Evolutionary conservation across 2,113 vertebrate species (phyloP).

Genomic region (Sula dactylatra): DNA sequence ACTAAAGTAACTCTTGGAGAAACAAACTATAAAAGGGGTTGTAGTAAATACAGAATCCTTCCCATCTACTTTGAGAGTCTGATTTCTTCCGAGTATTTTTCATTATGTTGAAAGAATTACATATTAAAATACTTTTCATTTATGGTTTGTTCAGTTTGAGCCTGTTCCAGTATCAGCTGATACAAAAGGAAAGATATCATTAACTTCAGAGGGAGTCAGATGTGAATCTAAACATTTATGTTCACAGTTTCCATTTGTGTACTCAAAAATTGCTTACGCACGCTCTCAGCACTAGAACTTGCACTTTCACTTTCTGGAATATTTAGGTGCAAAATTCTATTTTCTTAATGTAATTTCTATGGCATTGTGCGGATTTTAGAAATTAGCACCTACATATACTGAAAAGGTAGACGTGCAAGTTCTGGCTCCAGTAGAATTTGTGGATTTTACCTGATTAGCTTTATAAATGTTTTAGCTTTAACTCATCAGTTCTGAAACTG

Average conservation of each 20-base stretch:
- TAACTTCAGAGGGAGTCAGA: neutral
- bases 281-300: neutral
- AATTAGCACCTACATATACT: neutral
- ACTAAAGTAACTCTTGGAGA: neutral
- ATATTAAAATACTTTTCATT: neutral
- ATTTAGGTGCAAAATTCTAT: neutral
- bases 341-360: neutral
- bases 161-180: neutral
- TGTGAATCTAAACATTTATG: neutral
- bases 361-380: neutral
- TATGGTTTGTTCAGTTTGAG: slow-evolving; percentile 9
- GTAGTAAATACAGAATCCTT: neutral
- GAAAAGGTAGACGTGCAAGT: neutral
- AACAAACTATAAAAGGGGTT: neutral
- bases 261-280: neutral
- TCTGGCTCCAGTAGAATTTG: neutral
- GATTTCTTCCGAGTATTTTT: neutral
- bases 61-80: neutral
- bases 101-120: neutral
- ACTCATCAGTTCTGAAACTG: neutral
- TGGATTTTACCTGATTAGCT: neutral
- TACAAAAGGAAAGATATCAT: neutral
- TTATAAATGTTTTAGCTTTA: neutral
- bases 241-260: neutral
- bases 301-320: neutral